phyloP scores from a whole-genome alignment of 2,113 vertebrate species.

The Excalfactoria chinensis region DNA sequence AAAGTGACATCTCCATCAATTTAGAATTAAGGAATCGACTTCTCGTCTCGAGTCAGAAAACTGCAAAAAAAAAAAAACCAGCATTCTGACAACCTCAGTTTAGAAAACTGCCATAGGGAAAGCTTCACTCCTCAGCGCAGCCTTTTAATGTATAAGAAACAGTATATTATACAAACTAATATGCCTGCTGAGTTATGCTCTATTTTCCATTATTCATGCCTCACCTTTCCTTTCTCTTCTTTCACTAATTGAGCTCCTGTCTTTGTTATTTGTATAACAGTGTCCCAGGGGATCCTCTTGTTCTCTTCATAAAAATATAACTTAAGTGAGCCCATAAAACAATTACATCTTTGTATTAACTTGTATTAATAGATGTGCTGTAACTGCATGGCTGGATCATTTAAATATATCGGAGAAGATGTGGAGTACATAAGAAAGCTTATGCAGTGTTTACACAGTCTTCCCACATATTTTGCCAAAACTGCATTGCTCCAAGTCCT shows the following conservation, averaged over 20 bases:
- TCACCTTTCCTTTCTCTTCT: neutral
- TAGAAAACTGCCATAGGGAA: slow-evolving; percentile 17
- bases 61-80: slow-evolving; percentile 43
- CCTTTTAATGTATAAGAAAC: neutral
- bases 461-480: slow-evolving; percentile 29
- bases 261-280: slow-evolving; percentile 22
- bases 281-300: slow-evolving; percentile 3
- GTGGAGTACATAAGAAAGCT: neutral
- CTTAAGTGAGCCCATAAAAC: neutral
- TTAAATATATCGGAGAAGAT: neutral
- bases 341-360: neutral
- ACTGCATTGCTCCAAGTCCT: neutral
- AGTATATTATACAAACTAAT: neutral
- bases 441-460: slow-evolving; percentile 6
- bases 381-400: neutral
- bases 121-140: neutral
- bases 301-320: slow-evolving; percentile 29
- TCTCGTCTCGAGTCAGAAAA: neutral
- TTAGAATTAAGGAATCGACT: slow-evolving; percentile 57
- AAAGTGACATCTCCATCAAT: slow-evolving; percentile 41
- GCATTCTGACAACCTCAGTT: slow-evolving; percentile 38
- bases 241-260: slow-evolving; percentile 40
- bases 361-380: slow-evolving; percentile 20
- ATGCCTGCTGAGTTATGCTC: neutral
- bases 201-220: neutral